These are phyloP conservation scores for Sinocyclocheilus grahami DNA, from an alignment of 2,113 vertebrate genomes.

Conservation along the genomic window DNA sequence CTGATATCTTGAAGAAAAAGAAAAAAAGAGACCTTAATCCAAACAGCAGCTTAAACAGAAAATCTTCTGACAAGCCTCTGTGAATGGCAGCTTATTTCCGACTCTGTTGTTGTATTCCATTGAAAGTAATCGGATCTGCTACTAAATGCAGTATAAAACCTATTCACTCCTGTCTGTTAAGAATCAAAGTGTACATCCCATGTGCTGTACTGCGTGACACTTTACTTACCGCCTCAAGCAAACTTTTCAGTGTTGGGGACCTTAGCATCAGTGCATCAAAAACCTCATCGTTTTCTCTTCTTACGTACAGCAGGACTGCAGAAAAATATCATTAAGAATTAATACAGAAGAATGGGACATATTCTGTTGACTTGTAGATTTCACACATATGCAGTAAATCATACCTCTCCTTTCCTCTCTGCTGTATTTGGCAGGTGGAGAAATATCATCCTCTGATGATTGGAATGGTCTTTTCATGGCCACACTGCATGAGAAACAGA, in stretches of 20 bases:
- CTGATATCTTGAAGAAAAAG: constrained; percentile 82
- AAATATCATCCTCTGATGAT: constrained; percentile 87
- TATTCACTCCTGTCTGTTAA: neutral
- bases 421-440: constrained; percentile 87
- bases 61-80: neutral
- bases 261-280: constrained; percentile 97
- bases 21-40: neutral
- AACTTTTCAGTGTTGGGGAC: constrained; percentile 90
- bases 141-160: neutral
- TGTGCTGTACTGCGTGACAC: neutral
- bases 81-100: neutral
- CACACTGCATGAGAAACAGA: constrained; percentile 77
- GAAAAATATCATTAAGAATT: constrained; percentile 20
- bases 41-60: neutral
- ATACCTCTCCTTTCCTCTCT: constrained; percentile 94
- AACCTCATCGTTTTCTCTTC: constrained; percentile 93
- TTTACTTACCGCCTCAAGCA: constrained; percentile 91
- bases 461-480: constrained; percentile 93
- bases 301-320: constrained; percentile 92
- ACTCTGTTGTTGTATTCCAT: neutral
- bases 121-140: neutral
- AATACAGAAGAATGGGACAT: neutral
- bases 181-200: neutral
- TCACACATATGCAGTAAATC: neutral
- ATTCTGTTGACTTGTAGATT: neutral